A percentile compares a stretch with the other conserved stretches of the same genome.
Conservation (phyloP, 2,113 vertebrate species). For the Piprites chloris region DNA sequence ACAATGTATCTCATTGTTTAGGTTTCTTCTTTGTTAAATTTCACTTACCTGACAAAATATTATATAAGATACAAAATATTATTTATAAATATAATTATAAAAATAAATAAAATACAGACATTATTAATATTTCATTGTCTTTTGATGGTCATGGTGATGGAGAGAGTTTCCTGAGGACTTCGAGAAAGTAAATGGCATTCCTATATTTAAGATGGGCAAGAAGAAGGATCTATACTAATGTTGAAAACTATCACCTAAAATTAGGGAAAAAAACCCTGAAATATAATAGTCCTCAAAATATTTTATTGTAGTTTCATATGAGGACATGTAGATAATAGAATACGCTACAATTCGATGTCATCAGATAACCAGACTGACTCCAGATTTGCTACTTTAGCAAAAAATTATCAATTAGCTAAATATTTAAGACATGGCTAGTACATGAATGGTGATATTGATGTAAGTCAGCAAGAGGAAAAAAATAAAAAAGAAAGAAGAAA, state of each 20-base stretch:
- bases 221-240: background rate
- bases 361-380: background rate
- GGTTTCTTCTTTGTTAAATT: background rate
- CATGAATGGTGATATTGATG: background rate
- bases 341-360: background rate
- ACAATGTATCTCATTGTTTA: background rate
- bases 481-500: background rate
- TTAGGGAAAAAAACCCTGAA: background rate
- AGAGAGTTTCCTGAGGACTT: background rate
- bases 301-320: background rate
- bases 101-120: no score
- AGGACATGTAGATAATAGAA: background rate
- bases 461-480: background rate
- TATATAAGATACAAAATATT: no score
- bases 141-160: background rate
- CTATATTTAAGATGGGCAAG: background rate
- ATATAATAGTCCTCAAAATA: background rate
- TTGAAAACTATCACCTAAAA: background rate
- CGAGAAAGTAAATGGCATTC: background rate
- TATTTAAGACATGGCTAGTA: background rate
- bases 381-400: background rate
- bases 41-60: background rate
- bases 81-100: no score
- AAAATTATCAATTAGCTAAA: background rate
- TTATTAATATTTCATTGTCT: background rate